These are phyloP conservation scores for Temnothorax rugatulus DNA, from an alignment of 2,888 invertebrate genomes.

Conservation along the genomic window DNA sequence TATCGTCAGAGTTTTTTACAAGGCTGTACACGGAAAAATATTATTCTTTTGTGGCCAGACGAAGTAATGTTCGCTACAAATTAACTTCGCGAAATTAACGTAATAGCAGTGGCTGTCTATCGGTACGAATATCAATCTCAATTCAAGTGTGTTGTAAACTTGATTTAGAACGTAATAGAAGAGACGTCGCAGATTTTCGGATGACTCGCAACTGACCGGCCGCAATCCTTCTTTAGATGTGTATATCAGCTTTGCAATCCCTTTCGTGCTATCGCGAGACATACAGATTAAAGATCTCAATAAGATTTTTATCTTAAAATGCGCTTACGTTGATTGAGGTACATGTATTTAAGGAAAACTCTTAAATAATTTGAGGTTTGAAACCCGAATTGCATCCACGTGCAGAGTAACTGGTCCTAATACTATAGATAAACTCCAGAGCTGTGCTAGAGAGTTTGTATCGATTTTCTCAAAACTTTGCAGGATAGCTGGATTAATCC, in stretches of 20 bases:
- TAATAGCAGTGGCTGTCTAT: conserved; percentile 1
- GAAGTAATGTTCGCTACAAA: conserved; percentile 30
- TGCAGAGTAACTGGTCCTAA: neutral
- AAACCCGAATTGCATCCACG: conserved; percentile 5
- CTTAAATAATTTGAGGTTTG: neutral
- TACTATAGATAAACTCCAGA: neutral
- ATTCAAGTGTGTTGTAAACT: conserved; percentile 36
- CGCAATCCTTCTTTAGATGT: conserved; percentile 8
- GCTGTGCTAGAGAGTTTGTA: neutral
- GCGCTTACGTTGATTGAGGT: conserved; percentile 10
- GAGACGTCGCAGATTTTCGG: conserved; percentile 31
- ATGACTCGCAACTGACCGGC: conserved; percentile 5
- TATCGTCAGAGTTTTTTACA: conserved; percentile 35
- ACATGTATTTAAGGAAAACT: neutral
- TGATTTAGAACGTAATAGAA: conserved; percentile 30
- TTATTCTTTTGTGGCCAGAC: neutral
- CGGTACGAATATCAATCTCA: conserved; percentile 19
- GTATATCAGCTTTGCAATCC: neutral
- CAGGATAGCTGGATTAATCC: conserved; percentile 18
- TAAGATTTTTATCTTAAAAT: conserved; percentile 24
- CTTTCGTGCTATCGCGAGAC: neutral
- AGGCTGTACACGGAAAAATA: neutral
- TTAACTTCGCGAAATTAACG: conserved; percentile 38
- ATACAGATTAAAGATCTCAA: conserved; percentile 38
- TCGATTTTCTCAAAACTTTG: conserved; percentile 23